A percentile compares a stretch with the other conserved stretches of the same genome.
Conservation (phyloP, 2,113 vertebrate species). For the Barnardius zonarius region DNA sequence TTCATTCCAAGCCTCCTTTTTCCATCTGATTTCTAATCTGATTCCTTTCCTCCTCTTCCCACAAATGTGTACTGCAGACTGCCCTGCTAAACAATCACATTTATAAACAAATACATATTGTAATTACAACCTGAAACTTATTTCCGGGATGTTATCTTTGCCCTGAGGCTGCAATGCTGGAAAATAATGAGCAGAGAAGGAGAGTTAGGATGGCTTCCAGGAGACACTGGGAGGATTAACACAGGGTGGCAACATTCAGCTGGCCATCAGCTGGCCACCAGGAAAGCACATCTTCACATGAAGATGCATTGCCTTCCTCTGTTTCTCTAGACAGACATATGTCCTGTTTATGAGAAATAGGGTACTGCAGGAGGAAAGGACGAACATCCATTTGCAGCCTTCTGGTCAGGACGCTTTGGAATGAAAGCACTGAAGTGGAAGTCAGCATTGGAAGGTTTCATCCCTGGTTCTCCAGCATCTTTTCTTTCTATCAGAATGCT, state of each 20-base stretch:
- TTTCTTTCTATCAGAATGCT: not conserved
- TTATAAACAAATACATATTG: slow-evolving; percentile 65
- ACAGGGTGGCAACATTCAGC: not conserved
- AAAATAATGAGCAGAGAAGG: slow-evolving; percentile 36
- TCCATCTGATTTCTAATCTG: slow-evolving; percentile 41
- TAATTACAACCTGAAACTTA: slow-evolving; percentile 65
- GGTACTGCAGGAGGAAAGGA: not conserved
- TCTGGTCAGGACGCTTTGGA: not conserved
- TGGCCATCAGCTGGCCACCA: not conserved
- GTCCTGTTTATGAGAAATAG: not conserved
- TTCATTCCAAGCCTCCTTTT: slow-evolving; percentile 27
- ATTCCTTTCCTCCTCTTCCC: slow-evolving; percentile 4
- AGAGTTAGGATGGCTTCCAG: not conserved
- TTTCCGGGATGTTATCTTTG: slow-evolving; percentile 64
- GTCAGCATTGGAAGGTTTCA: not conserved
- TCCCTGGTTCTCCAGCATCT: not conserved
- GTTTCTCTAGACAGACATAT: not conserved
- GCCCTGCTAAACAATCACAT: slow-evolving; percentile 27
- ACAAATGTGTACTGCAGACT: not conserved
- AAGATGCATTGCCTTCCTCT: not conserved
- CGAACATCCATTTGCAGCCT: not conserved
- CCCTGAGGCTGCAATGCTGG: not conserved
- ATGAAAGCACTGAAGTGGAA: not conserved
- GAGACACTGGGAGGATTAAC: not conserved
- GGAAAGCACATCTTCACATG: not conserved